Evolutionary conservation across 2,888 invertebrate species (phyloP), one percentile per base, ranked within the genome.

Genomic region (Bugula neritina): DNA sequence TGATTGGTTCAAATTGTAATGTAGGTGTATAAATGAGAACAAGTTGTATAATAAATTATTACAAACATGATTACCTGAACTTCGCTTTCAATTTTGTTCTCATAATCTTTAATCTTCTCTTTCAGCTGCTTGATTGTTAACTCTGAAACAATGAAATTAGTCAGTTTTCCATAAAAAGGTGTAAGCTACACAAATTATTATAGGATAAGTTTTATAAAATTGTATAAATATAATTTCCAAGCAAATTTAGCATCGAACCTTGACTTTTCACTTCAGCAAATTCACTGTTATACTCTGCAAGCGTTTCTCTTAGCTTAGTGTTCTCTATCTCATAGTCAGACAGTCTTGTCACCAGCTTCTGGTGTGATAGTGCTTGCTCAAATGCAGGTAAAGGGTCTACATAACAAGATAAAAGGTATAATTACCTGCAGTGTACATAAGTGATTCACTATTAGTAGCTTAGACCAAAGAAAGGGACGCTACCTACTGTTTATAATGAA

Each of bases 191-290:
- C n/a, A n/a, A n/a, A n/a, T n/a, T n/a, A n/a, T n/a, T n/a, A n/a
- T n/a, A n/a, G n/a, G n/a, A n/a, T n/a, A n/a, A n/a, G n/a, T n/a
- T n/a, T n/a, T n/a, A n/a, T n/a, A n/a, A n/a, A n/a, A n/a, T n/a
- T n/a, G n/a, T n/a, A n/a, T n/a, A n/a, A n/a, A n/a, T n/a, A n/a
- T n/a, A n/a, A n/a, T n/a, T n/a, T n/a, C n/a, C n/a, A n/a, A n/a
- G n/a, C n/a, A n/a, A n/a, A n/a, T n/a, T n/a, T n/a, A n/a, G n/a
- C n/a, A 43, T 17, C 76, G 70, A 72, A 85, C 85, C 86, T 84
- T 87, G 86, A 77, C 86, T 86, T 77, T 85, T 85, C 10, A 86
- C 85, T 75, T 86, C 85, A 71, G 86, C 85, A 76, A 87, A 85
- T 78, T 87, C 87, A 74, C 83, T 80, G 78, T 86, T 86, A 78